Percentiles rank a stretch among this genome's conserved stretches.
Conservation (phyloP, 2,797 vertebrate species). For the Linurgus olivaceus region DNA sequence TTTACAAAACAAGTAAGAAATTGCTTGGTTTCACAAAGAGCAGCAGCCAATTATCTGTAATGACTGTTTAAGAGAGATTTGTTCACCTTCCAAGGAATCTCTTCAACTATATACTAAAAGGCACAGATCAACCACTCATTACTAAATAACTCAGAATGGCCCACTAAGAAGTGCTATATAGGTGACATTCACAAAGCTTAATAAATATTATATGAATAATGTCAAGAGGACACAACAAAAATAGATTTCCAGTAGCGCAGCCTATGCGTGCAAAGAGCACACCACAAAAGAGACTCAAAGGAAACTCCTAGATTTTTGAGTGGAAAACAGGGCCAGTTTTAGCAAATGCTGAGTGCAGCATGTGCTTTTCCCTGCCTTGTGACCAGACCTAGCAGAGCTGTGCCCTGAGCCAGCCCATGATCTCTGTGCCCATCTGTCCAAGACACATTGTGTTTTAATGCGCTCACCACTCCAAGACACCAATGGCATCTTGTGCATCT, state of each 20-base stretch:
- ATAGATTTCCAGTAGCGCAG: neutral
- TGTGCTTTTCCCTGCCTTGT: neutral
- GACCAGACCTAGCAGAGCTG: neutral
- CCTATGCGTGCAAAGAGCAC: rapidly evolving
- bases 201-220: constrained; percentile 4
- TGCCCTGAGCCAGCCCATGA: rapidly evolving
- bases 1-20: neutral
- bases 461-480: rapidly evolving
- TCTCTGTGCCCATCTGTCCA: neutral
- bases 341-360: neutral
- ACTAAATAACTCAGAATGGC: neutral
- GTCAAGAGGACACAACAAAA: constrained; percentile 14
- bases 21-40: neutral
- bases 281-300: neutral
- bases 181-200: neutral
- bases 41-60: neutral
- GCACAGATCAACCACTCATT: neutral
- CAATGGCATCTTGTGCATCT: neutral
- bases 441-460: rapidly evolving
- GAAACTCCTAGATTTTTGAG: neutral
- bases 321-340: neutral
- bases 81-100: neutral
- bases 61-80: neutral
- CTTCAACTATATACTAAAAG: neutral
- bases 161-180: neutral